Evolutionary conservation across 2,113 vertebrate genomes (phyloP), one percentile per base, ranked within the genome.

Genomic region (Pleuronectes platessa): DNA sequence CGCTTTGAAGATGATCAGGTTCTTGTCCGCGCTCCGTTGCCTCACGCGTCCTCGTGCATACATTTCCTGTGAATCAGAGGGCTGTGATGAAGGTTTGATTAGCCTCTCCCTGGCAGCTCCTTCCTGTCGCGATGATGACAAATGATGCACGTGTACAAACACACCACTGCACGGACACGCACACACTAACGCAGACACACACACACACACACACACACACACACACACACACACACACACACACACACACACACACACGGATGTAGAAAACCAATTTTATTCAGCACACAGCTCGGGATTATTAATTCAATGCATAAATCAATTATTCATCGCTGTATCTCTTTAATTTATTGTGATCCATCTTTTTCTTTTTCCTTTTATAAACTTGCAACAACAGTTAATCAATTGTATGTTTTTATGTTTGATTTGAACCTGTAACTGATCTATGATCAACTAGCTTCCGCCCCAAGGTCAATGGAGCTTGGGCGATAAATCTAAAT

Each of bases 51-150:
- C 40, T 13, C 40, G 2, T 81, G 74, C 83, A 81, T 78, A 81
- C 37, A 80, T 84, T 67, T 81, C 35, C 80, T 63, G 45, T 51
- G 54, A 86, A 72, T 81, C 31, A 76, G 59, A 7, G 31, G 31
- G 47, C 68, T 63, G 70, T 73, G 73, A 84, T 84, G 67, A 76
- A 47, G 55, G 63, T 71, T 72, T 64, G 76, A 90, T 83, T 79
- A 70, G 74, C 71, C 61, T 45, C 72, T 54, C 37, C 81, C 66
- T 86, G 79, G 58, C 82, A 71, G 63, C 37, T 63, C 49, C 63
- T 81, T 79, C 42, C 79, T 76, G 61, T 74, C 64, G 60, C 74
- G 58, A 85, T 83, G 69, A 79, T 84, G 82, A 84, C 37, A 78
- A 80, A 85, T 84, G 45, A 82, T 51, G 78, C 67, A 21, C 56